Evolutionary conservation across 2,113 vertebrate genomes (phyloP).

Genomic region (Silurus meridionalis): DNA sequence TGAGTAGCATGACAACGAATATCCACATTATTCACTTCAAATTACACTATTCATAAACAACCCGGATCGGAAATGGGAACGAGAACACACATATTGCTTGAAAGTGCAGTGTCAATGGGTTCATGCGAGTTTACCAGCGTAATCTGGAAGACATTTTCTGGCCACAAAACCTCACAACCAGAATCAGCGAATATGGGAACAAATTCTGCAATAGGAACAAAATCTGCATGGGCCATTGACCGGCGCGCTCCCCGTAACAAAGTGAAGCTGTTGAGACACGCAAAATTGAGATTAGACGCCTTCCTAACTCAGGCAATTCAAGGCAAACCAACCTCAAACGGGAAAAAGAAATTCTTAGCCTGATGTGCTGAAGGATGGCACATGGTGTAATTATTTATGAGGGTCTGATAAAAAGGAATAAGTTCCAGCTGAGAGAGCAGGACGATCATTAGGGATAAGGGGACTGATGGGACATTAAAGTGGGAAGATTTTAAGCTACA

Average conservation of each 20-base stretch:
- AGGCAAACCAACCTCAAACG: slow-evolving; percentile 9
- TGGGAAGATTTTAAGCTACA: neutral
- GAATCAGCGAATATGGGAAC: slow-evolving; percentile 51
- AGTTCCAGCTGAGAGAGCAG: slow-evolving; percentile 5
- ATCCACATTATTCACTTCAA: slow-evolving; percentile 1
- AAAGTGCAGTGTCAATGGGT: slow-evolving; percentile 41
- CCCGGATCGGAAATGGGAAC: neutral
- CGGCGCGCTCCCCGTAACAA: slow-evolving; percentile 9
- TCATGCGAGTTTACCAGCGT: slow-evolving; percentile 34
- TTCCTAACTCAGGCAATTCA: neutral
- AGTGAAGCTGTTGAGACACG: neutral
- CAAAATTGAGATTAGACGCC: slow-evolving; percentile 35
- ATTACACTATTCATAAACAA: slow-evolving; percentile 26
- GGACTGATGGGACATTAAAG: neutral
- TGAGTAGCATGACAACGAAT: neutral
- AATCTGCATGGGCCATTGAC: slow-evolving; percentile 29
- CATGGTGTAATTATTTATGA: slow-evolving; percentile 27
- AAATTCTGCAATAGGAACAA: slow-evolving; percentile 33
- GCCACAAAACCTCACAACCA: slow-evolving; percentile 48
- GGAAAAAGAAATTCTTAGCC: neutral
- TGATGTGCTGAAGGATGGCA: neutral
- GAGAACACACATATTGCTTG: slow-evolving; percentile 13
- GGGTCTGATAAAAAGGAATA: neutral
- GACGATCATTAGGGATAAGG: neutral
- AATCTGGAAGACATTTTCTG: slow-evolving; percentile 54